Evolutionary conservation across 2,888 invertebrate genomes (phyloP).

Genomic region (Drosophila algonquin): DNA sequence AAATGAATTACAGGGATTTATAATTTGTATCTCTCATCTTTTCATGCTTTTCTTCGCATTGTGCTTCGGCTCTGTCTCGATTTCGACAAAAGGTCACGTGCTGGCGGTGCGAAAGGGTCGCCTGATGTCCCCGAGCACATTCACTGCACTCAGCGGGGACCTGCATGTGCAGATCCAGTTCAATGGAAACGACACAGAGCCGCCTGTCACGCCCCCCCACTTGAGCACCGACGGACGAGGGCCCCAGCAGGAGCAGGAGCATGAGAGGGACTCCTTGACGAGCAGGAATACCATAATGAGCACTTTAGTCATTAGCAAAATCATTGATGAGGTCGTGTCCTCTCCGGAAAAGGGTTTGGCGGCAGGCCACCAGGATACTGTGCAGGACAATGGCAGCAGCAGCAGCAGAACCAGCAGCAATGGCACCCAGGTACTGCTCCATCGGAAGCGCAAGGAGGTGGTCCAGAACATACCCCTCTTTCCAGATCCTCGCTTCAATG

Average conservation of each 20-base stretch:
- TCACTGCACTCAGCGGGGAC: constrained; percentile 92
- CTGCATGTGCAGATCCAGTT: constrained; percentile 88
- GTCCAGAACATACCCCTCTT: constrained; percentile 81
- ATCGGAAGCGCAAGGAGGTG: constrained; percentile 78
- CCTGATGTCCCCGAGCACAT: constrained; percentile 89
- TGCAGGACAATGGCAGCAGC: constrained; percentile 18
- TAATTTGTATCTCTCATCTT: constrained; percentile 59
- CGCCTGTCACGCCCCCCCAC: constrained; percentile 21
- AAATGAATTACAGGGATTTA: constrained; percentile 74
- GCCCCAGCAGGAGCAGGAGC: constrained; percentile 51
- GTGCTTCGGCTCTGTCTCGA: constrained; percentile 32
- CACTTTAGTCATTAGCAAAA: constrained; percentile 83
- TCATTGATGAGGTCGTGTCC: constrained; percentile 73
- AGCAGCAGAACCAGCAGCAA: constrained; percentile 13
- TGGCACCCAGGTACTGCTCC: constrained; percentile 53
- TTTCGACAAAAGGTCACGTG: constrained; percentile 83
- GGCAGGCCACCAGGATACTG: background rate
- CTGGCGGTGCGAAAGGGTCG: constrained; percentile 84
- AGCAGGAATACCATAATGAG: constrained; percentile 78
- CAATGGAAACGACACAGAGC: constrained; percentile 51
- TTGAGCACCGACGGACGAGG: constrained; percentile 15
- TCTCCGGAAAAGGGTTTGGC: constrained; percentile 37
- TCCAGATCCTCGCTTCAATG: constrained; percentile 82
- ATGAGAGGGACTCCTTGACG: constrained; percentile 34
- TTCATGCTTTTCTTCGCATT: constrained; percentile 49